Conservation (phyloP, 2,113 vertebrate genomes). For the Pseudonaja textilis region DNA sequence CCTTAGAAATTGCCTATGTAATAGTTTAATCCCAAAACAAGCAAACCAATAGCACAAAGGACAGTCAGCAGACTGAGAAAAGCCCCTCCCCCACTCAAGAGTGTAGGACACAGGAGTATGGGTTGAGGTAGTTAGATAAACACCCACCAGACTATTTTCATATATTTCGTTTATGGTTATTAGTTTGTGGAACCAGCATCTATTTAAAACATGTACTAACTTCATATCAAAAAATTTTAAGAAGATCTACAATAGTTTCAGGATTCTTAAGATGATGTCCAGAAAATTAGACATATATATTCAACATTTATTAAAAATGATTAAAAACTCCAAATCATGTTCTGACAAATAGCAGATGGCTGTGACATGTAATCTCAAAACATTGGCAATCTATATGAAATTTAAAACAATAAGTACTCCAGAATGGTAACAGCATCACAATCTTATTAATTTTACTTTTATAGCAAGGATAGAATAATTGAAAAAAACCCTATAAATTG, state of each 20-base stretch:
- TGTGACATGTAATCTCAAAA: not conserved
- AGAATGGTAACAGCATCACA: constrained; percentile 42
- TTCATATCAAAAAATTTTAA: not conserved
- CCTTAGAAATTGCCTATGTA: not conserved
- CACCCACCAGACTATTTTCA: not conserved
- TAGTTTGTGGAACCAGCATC: not conserved
- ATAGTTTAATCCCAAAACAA: not conserved
- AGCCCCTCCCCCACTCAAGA: not conserved
- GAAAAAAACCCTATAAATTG: constrained; percentile 61
- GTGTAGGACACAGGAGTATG: not conserved
- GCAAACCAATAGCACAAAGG: not conserved
- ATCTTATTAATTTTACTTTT: constrained; percentile 52
- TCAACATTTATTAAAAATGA: not conserved
- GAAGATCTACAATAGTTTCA: not conserved
- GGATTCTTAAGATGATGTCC: not conserved
- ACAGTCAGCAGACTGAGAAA: not conserved
- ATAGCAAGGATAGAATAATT: constrained; percentile 33
- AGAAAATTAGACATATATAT: not conserved
- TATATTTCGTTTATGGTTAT: not conserved
- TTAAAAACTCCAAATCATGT: not conserved
- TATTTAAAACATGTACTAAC: not conserved
- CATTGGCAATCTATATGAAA: not conserved
- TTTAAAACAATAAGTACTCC: not conserved
- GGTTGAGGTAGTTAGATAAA: not conserved
- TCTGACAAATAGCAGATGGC: not conserved